Evolutionary conservation across 2,888 invertebrate species (phyloP).

Genomic region (Sinohyriopsis cumingii): DNA sequence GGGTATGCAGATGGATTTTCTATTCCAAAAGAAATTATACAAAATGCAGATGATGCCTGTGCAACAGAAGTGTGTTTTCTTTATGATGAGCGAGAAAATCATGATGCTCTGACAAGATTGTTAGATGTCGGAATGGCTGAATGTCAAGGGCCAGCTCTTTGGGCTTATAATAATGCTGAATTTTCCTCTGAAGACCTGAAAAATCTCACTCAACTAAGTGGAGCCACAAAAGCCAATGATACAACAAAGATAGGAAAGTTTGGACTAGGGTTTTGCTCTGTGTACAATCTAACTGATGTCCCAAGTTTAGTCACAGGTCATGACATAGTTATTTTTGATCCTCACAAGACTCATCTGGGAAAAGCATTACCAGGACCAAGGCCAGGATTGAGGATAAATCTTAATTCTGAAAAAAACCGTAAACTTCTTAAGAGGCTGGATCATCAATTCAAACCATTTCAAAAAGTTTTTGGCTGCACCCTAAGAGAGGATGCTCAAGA

Average conservation of each 20-base stretch:
- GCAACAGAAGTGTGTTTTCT: slow-evolving; percentile 50
- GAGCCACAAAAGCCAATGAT: slow-evolving; percentile 59
- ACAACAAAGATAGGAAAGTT: slow-evolving; percentile 66
- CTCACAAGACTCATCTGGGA: slow-evolving; percentile 59
- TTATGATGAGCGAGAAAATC: slow-evolving; percentile 62
- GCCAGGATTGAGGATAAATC: slow-evolving; percentile 41
- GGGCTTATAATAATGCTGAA: slow-evolving; percentile 65
- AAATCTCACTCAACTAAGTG: slow-evolving; percentile 65
- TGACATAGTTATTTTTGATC: slow-evolving; percentile 67
- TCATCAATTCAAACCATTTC: slow-evolving; percentile 55
- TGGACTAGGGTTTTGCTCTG: slow-evolving; percentile 68
- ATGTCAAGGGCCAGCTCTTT: slow-evolving; percentile 67
- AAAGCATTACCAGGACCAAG: slow-evolving; percentile 27
- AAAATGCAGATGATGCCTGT: slow-evolving; percentile 65
- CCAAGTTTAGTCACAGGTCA: slow-evolving; percentile 66
- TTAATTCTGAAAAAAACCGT: slow-evolving; percentile 27
- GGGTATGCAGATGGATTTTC: slow-evolving; percentile 64
- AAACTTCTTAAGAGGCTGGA: slow-evolving; percentile 28
- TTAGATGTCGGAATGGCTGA: slow-evolving; percentile 58
- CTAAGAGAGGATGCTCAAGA: slow-evolving; percentile 11
- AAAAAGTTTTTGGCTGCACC: slow-evolving; percentile 53
- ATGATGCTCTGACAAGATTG: slow-evolving; percentile 39
- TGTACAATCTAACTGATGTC: slow-evolving; percentile 67
- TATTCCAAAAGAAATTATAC: slow-evolving; percentile 61
- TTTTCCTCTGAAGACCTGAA: slow-evolving; percentile 64